Evolutionary conservation across 2,113 vertebrate genomes (phyloP).

Genomic region (Protomyctophum bolini): DNA sequence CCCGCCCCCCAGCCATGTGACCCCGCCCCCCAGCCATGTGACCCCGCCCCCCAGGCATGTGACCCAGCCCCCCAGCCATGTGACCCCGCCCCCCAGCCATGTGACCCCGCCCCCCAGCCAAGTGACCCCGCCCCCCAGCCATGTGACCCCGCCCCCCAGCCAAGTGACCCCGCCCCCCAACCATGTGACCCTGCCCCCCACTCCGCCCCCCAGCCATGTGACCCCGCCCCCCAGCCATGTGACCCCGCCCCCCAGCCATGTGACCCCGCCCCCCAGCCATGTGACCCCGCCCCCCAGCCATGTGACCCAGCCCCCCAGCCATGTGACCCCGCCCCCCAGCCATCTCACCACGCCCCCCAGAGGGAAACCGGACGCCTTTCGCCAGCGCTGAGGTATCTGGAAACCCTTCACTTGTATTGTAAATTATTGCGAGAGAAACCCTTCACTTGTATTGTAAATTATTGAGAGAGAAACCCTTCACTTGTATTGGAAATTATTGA

Average conservation of each 20-base stretch:
- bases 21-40: no score
- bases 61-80: background rate
- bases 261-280: background rate
- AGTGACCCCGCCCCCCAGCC: background rate
- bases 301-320: background rate
- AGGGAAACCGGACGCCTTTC: slow-evolving; percentile 86
- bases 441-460: no score
- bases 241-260: background rate
- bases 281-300: background rate
- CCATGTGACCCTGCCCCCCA: background rate
- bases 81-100: background rate
- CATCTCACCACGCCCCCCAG: background rate
- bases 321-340: background rate
- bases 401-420: no score
- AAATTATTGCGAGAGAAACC: no score
- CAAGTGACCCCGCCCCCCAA: background rate
- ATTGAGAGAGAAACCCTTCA: no score
- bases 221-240: background rate
- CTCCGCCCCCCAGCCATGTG: no score
- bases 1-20: background rate
- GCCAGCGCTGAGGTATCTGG: slow-evolving; percentile 82
- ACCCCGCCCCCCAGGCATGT: background rate
- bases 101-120: background rate
- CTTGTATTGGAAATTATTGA: no score
- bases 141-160: background rate